Evolutionary conservation across 2,888 invertebrate genomes (phyloP), one percentile per base, ranked within the genome.

Genomic region (Agrochola circellaris): DNA sequence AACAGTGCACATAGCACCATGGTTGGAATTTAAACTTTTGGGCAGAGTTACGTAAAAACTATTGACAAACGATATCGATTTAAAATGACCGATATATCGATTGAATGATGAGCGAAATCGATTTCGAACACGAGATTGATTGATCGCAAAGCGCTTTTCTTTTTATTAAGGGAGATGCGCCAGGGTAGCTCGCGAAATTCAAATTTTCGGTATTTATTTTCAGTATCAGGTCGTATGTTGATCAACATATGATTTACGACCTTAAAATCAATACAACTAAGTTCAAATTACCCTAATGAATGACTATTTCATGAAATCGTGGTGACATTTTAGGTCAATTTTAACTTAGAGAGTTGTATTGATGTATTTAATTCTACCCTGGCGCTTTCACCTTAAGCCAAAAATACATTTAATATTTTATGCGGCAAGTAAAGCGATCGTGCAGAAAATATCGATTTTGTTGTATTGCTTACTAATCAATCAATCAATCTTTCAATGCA

Each of bases 401-500:
- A 42, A 30, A 30, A 23, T 42, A 5, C 7, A 11, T 23, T 70
- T n/a, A 2, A 70, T 30, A 54, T 56, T 30, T 11, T 17, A n/a
- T 38, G n/a, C 34, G 17, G 64, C 2, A 23, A 38, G 2, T 38
- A 15, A 38, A 64, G 17, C 15, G 65, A 20, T 26, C 26, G 13
- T 26, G 26, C 20, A 45, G 7, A 45, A 20, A 26, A 45, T 26
- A 66, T 45, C 9, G 26, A 66, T 23, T 66, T 20, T 20, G 20
- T 38, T 72, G 5, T 73, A 56, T 58, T 0, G n/a, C 60, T 26
- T 9, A 26, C 8, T 42, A 26, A 17, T 51, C 60, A 30, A 75
- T 51, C 60, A 30, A 75, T 61, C 17, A 51, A 75, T 75, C 17
- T 65, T 23, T 34, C n/a, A 17, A 74, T 74, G 0, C 26, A 60